Conservation (phyloP, 2,797 vertebrate species). For the Pantherophis vulpinus region DNA sequence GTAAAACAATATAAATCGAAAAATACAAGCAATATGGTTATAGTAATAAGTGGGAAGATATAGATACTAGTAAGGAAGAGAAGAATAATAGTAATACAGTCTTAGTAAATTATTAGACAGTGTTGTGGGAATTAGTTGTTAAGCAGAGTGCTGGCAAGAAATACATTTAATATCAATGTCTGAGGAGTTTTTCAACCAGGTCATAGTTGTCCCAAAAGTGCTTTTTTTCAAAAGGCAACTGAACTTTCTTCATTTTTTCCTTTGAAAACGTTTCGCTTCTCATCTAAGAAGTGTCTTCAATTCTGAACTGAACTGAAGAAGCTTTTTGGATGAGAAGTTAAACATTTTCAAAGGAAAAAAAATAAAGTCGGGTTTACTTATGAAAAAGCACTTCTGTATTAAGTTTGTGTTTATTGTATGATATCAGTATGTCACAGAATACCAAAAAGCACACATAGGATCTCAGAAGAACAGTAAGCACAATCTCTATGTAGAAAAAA, state of each 20-base stretch:
- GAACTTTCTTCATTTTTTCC: background rate
- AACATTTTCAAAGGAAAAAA: background rate
- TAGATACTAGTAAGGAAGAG: too few relatives aligned
- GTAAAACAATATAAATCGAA: too few relatives aligned
- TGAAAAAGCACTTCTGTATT: background rate
- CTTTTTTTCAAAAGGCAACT: background rate
- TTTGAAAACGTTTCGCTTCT: background rate
- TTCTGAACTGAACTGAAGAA: background rate
- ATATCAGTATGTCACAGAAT: background rate
- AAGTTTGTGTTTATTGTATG: background rate
- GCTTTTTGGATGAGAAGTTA: background rate
- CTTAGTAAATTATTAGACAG: too few relatives aligned
- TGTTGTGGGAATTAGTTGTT: too few relatives aligned
- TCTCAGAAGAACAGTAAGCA: background rate
- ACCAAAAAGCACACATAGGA: background rate
- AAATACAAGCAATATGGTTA: too few relatives aligned
- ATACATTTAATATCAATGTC: too few relatives aligned
- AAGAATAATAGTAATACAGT: too few relatives aligned
- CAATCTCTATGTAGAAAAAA: background rate
- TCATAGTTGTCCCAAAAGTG: background rate
- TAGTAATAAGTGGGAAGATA: too few relatives aligned
- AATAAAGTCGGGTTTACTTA: background rate
- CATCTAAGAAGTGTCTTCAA: background rate
- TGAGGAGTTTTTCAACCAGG: too few relatives aligned
- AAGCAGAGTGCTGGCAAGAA: too few relatives aligned